Evolutionary conservation across 2,888 invertebrate species (phyloP), one percentile per base, ranked within the genome.

Genomic region (Nomada fucata): DNA sequence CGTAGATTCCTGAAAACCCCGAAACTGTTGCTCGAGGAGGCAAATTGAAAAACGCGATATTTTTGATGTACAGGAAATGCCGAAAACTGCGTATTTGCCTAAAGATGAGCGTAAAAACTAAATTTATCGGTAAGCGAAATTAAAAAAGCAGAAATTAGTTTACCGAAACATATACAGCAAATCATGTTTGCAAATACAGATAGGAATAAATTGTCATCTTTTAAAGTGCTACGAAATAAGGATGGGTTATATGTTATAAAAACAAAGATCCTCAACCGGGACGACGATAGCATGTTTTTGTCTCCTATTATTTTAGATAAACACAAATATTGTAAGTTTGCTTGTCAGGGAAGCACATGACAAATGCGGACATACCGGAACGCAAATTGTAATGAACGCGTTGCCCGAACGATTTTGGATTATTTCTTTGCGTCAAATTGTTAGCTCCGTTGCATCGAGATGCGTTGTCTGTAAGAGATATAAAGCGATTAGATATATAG

Each of bases 251-350:
- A 18, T 15, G 5, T 15, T 52, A n/a, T n/a, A n/a, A 52, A 52
- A 52, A 52, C 52, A n/a, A 52, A 52, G n/a, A 52, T 52, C 52
- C 9, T 52, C 13, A 52, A 52, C n/a, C 52, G 52, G n/a, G 52
- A 7, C 7, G 52, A n/a, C n/a, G 52, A 52, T 52, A 29, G 47
- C 29, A 29, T 7, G 29, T 91, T 91, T 80, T 73, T 83, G 42
- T 81, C 60, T 82, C 90, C 91, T 10, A 88, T 90, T 29, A 50
- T 91, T 15, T 77, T 91, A 70, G 89, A 89, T 52, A 82, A 72
- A 47, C 88, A 91, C 78, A 73, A 73, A 79, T 7, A 78, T 88
- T 36, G 88, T 91, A 0, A 55, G 68, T 7, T 76, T 84, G 60
- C 68, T 89, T 26, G 82, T 86, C 20, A 72, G 82, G 15, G 80